A percentile compares a stretch with the other conserved stretches of the same genome.
Conservation (phyloP, 1,140 invertebrate species). For the Telenomus remus region DNA sequence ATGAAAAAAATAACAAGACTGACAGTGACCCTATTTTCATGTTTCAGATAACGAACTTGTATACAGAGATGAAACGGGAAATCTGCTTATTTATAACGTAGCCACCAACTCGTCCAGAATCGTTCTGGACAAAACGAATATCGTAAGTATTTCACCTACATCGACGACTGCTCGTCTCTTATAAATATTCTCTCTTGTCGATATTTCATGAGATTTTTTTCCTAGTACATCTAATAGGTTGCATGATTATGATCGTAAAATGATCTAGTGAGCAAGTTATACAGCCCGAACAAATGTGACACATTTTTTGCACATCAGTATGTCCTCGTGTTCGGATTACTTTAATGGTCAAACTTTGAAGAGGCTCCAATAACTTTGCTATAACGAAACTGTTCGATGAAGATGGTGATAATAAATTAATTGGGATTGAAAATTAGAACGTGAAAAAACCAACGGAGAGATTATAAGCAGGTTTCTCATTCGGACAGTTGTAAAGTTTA, state of each 20-base stretch:
- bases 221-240: background rate
- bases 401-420: background rate
- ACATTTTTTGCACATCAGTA: no score
- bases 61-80: slow-evolving; percentile 68
- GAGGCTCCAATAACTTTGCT: no score
- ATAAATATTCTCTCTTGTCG: background rate
- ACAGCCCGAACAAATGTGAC: no score
- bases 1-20: background rate
- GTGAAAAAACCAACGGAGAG: slow-evolving; percentile 10
- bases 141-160: slow-evolving; percentile 61
- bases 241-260: no score
- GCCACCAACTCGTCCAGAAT: slow-evolving; percentile 48
- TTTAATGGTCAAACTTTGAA: no score
- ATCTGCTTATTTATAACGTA: slow-evolving; percentile 68
- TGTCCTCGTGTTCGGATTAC: no score
- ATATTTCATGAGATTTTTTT: background rate
- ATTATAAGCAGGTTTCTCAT: slow-evolving; percentile 29
- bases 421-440: background rate
- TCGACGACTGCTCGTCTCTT: background rate
- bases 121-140: slow-evolving; percentile 61
- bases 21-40: slow-evolving; percentile 12
- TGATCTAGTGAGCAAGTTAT: no score
- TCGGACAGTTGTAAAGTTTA: slow-evolving; percentile 23
- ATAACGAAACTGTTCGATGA: no score
- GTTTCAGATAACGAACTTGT: slow-evolving; percentile 71